A percentile compares a stretch with the other conserved stretches of the same genome.
Conservation (phyloP, 2,797 vertebrate species). For the Clamator glandarius region DNA sequence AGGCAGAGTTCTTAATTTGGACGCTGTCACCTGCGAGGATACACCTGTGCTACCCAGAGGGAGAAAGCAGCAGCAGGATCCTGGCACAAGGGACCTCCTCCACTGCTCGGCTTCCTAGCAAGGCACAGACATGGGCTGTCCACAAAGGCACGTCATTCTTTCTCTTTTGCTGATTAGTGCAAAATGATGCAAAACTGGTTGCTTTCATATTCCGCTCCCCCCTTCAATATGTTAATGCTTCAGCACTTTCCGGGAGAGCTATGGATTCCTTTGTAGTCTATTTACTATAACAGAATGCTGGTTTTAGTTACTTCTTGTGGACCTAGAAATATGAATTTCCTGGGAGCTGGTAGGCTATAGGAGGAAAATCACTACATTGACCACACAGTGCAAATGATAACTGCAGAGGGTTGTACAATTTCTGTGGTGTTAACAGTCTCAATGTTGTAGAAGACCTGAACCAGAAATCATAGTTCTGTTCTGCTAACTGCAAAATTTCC, state of each 20-base stretch:
- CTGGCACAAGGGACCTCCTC: background rate
- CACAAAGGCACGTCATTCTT: background rate
- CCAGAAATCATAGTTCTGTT: background rate
- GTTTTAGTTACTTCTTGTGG: background rate
- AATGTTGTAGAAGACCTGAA: background rate
- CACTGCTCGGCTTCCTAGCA: background rate
- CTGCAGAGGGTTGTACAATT: background rate
- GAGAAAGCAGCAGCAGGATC: background rate
- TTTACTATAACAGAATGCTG: background rate
- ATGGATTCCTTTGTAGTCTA: background rate
- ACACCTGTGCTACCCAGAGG: background rate
- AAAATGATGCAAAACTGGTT: background rate
- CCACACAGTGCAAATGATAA: accelerated
- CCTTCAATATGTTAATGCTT: background rate
- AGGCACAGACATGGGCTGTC: background rate
- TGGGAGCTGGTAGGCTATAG: background rate
- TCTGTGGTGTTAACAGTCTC: background rate
- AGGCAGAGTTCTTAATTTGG: background rate
- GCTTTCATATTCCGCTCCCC: background rate
- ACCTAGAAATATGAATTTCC: background rate
- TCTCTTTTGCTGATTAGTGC: background rate
- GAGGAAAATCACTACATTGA: background rate
- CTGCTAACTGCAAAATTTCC: background rate
- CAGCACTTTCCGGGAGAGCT: background rate
- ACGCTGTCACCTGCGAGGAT: background rate